phyloP scores from a whole-genome alignment of 2,113 vertebrate genomes.

The Psittacara wagleri region DNA sequence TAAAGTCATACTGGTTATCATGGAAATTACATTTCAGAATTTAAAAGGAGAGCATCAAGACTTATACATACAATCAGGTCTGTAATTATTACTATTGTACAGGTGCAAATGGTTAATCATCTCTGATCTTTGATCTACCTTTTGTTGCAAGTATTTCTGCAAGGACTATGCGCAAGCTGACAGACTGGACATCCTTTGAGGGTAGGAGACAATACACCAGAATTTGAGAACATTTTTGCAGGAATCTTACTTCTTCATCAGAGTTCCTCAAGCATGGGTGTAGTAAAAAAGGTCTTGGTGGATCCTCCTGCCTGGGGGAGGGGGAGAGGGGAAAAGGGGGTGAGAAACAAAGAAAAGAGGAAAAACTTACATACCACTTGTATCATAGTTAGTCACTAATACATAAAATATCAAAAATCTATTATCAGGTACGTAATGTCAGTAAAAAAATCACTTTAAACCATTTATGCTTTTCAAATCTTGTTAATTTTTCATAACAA shows the following conservation, averaged over 20 bases:
- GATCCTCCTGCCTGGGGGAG: conserved; percentile 85
- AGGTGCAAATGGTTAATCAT: neutral
- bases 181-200: conserved; percentile 87
- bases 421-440: neutral
- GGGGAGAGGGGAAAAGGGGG: neutral
- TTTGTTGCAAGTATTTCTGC: conserved; percentile 95
- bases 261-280: conserved; percentile 87
- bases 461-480: neutral
- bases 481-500: neutral
- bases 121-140: conserved; percentile 76
- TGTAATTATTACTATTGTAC: neutral
- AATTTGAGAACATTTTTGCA: conserved; percentile 90
- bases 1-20: neutral
- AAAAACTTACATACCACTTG: neutral
- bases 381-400: neutral
- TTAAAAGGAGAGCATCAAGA: neutral
- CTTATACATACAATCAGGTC: neutral
- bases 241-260: conserved; percentile 89
- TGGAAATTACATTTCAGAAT: neutral
- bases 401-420: neutral
- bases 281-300: conserved; percentile 85
- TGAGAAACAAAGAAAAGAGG: neutral
- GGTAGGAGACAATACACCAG: conserved; percentile 91
- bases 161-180: conserved; percentile 90
- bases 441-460: neutral